Evolutionary conservation across 1,140 invertebrate genomes (phyloP).

Genomic region (Lordiphosa mommai): DNA sequence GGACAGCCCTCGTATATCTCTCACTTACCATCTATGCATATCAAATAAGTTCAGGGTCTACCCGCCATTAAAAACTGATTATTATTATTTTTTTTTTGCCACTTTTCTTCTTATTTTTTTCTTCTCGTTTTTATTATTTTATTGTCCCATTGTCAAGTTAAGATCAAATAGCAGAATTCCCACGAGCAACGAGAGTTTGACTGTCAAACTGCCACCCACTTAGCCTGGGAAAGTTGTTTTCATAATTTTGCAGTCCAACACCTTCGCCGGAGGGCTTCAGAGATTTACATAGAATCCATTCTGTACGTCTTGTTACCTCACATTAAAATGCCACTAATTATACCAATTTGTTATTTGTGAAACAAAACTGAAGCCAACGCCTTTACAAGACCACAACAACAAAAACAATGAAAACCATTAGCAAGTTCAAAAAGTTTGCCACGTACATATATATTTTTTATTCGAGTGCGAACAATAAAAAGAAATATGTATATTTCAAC

Average conservation of each 20-base stretch:
- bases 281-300: slow-evolving; percentile 37
- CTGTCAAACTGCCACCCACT: slow-evolving; percentile 44
- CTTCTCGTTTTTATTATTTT: slow-evolving; percentile 41
- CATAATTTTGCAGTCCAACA: slow-evolving; percentile 64
- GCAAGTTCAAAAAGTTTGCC: slow-evolving; percentile 31
- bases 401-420: slow-evolving; percentile 47
- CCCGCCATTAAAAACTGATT: slow-evolving; percentile 52
- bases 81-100: slow-evolving; percentile 37
- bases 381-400: slow-evolving; percentile 10
- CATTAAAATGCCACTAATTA: slow-evolving; percentile 62
- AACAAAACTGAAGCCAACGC: slow-evolving; percentile 37
- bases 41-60: slow-evolving; percentile 48
- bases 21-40: slow-evolving; percentile 35
- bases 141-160: slow-evolving; percentile 54
- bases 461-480: slow-evolving; percentile 31
- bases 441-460: slow-evolving; percentile 1
- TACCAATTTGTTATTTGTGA: slow-evolving; percentile 60
- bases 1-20: slow-evolving; percentile 19
- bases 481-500: not conserved
- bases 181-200: slow-evolving; percentile 19
- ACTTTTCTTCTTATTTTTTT: slow-evolving; percentile 27
- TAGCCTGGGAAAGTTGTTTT: slow-evolving; percentile 52
- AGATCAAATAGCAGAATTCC: slow-evolving; percentile 26
- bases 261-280: slow-evolving; percentile 17
- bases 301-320: slow-evolving; percentile 21